Conservation (phyloP, 2,888 invertebrate genomes). For the Pammene fasciana region DNA sequence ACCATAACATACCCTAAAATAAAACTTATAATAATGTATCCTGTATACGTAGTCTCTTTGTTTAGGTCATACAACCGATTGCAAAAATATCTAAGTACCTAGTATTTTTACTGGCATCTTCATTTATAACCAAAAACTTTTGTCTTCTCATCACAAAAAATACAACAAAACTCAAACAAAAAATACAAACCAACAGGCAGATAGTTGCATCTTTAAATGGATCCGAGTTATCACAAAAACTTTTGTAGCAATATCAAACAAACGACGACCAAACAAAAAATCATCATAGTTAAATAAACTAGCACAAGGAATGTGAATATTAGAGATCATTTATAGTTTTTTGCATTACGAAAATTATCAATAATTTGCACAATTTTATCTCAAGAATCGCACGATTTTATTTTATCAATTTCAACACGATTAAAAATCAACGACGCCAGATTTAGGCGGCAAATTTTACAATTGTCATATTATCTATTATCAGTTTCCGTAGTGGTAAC, state of each 20-base stretch:
- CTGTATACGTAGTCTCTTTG: neutral
- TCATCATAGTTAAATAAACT: neutral
- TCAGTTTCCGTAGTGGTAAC: neutral
- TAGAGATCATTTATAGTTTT: conserved; percentile 15
- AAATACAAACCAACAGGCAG: no score
- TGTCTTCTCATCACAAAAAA: neutral
- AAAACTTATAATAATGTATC: neutral
- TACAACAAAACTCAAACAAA: no score
- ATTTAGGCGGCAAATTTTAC: neutral
- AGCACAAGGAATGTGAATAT: neutral
- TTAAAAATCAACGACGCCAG: neutral
- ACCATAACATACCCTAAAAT: conserved; percentile 9
- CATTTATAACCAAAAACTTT: neutral
- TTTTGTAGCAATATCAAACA: neutral
- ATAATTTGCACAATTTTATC: no score
- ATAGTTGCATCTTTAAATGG: no score
- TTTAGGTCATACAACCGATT: neutral
- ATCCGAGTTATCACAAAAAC: conserved; percentile 10
- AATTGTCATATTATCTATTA: neutral
- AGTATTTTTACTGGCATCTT: neutral
- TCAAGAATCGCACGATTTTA: neutral
- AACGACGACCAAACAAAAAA: conserved; percentile 4
- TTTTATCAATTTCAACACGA: no score
- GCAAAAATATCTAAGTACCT: neutral
- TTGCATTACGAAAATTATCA: neutral